A percentile compares a stretch with the other conserved stretches of the same genome.
phyloP scores from a whole-genome alignment of 2,888 invertebrate species.

The Chalcis sispes region DNA sequence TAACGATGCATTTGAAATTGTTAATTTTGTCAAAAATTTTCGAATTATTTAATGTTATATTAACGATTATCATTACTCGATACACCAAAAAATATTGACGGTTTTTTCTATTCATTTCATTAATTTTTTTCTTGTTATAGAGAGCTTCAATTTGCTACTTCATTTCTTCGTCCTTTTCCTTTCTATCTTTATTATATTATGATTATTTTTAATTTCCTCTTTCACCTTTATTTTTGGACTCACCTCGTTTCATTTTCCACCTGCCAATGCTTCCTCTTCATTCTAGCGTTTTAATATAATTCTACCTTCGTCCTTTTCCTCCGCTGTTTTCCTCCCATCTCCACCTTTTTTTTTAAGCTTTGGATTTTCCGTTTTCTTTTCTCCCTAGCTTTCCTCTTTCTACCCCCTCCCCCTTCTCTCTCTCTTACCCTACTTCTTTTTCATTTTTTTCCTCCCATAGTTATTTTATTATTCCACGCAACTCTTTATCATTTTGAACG shows the following conservation, averaged over 20 bases:
- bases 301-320: neutral
- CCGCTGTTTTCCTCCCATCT: neutral
- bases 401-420: neutral
- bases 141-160: no score
- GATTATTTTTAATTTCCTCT: neutral
- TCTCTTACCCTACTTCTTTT: neutral
- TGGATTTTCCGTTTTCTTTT: no score
- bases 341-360: neutral
- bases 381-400: neutral
- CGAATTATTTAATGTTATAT: no score
- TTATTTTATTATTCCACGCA: conserved; percentile 34
- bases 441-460: neutral
- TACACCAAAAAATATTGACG: no score
- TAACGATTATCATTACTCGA: no score
- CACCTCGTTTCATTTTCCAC: neutral
- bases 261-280: neutral
- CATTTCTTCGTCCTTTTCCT: no score
- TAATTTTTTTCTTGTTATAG: no score
- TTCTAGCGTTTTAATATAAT: no score
- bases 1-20: no score
- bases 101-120: no score
- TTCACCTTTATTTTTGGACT: neutral
- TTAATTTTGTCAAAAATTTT: no score
- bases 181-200: no score
- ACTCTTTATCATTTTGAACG: conserved; percentile 26